Conservation (phyloP, 2,797 vertebrate species). For the Lacerta viridis region DNA sequence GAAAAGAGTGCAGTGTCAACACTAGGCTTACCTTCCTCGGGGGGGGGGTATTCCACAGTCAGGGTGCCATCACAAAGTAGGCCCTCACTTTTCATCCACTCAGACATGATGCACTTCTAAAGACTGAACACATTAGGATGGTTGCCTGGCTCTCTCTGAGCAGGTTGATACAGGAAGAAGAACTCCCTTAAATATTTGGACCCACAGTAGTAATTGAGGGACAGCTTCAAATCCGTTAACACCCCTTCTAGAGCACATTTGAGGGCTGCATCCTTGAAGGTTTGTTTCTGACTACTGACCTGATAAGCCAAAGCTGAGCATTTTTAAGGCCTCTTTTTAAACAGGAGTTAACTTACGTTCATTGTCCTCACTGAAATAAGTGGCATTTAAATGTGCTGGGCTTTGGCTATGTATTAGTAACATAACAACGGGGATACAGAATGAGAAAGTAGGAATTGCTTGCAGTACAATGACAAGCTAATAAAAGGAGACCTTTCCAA, state of each 20-base stretch:
- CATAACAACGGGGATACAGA: neutral
- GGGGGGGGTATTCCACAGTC: too few species aligned
- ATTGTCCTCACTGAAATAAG: neutral
- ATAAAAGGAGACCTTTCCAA: neutral
- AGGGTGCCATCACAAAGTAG: too few species aligned
- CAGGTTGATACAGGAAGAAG: too few species aligned
- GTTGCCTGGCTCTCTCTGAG: too few species aligned
- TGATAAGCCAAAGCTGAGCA: neutral
- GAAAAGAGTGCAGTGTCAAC: too few species aligned
- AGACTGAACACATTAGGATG: too few species aligned
- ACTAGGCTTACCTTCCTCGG: too few species aligned
- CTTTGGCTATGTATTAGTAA: neutral
- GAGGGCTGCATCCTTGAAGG: neutral
- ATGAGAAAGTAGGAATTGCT: neutral
- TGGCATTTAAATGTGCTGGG: neutral
- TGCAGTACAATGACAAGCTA: neutral
- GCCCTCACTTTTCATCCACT: too few species aligned
- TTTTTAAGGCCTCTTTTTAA: neutral
- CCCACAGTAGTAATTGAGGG: neutral
- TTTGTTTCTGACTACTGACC: neutral
- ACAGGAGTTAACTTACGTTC: neutral
- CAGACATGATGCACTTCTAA: too few species aligned
- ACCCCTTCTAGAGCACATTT: neutral
- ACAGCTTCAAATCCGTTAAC: constrained; percentile 4
- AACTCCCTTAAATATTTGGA: too few species aligned